Percentiles rank a stretch among this genome's conserved stretches.
Evolutionary conservation across 2,888 invertebrate species (phyloP).

Genomic region (Terebella lapidaria): DNA sequence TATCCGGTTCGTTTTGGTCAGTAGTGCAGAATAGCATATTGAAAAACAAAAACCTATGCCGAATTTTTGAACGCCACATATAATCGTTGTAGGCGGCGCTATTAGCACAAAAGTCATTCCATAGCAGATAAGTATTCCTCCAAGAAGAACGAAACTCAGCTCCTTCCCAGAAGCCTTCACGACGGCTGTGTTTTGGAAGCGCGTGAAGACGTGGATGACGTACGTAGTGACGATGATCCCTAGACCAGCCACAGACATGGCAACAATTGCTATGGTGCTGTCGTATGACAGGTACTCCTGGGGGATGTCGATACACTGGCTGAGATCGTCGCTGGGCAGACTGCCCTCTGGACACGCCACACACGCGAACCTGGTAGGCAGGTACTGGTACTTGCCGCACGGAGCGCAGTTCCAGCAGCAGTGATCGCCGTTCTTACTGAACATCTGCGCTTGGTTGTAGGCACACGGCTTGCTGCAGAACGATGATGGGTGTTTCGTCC

Average conservation of each 20-base stretch:
- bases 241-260: conserved; percentile 65
- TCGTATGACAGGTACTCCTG: conserved; percentile 60
- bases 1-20: conserved; percentile 55
- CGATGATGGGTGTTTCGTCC: conserved; percentile 19
- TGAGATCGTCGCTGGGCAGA: conserved; percentile 72
- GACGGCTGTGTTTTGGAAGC: conserved; percentile 51
- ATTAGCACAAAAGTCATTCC: conserved; percentile 52
- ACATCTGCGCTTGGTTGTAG: conserved; percentile 3
- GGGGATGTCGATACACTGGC: conserved; percentile 49
- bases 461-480: conserved; percentile 80
- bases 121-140: conserved; percentile 49
- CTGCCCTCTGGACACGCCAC: conserved; percentile 74
- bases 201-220: conserved; percentile 50
- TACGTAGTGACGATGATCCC: conserved; percentile 50
- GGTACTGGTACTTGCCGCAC: conserved; percentile 73
- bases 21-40: conserved; percentile 53
- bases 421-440: conserved; percentile 65
- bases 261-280: conserved; percentile 88
- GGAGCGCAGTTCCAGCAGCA: conserved; percentile 58
- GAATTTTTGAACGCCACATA: conserved; percentile 52
- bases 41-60: conserved; percentile 53
- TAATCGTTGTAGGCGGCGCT: conserved; percentile 44
- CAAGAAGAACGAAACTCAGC: conserved; percentile 52
- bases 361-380: conserved; percentile 46
- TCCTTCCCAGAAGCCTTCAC: conserved; percentile 55